Conservation (phyloP, 2,113 vertebrate genomes). For the Triplophysa tibetana region DNA sequence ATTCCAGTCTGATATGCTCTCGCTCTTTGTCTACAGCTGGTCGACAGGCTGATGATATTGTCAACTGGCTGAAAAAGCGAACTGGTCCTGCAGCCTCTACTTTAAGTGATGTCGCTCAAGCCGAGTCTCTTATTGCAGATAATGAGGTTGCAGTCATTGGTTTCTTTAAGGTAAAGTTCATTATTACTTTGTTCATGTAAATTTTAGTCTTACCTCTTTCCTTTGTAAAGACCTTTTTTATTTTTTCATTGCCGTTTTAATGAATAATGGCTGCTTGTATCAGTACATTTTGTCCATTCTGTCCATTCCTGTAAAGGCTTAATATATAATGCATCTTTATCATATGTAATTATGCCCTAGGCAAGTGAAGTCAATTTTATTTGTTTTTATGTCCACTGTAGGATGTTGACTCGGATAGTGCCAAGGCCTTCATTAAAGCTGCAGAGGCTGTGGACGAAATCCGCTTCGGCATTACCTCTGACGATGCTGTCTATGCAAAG, state of each 20-base stretch:
- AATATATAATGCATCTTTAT: too few species aligned
- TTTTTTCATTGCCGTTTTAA: not conserved
- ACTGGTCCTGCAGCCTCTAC: constrained; percentile 85
- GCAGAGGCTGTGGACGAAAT: constrained; percentile 90
- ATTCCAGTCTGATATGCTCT: not conserved
- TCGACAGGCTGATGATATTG: constrained; percentile 90
- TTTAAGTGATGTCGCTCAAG: constrained; percentile 71
- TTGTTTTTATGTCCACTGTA: constrained; percentile 55
- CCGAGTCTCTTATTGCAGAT: constrained; percentile 81
- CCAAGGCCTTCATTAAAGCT: constrained; percentile 84
- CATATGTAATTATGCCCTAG: not conserved
- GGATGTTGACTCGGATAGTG: constrained; percentile 78
- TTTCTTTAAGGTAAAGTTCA: constrained; percentile 88
- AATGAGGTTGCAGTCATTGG: constrained; percentile 90
- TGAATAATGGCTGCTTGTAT: too few species aligned
- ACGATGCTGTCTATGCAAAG: constrained; percentile 78
- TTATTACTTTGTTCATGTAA: not conserved
- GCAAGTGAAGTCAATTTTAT: too few species aligned
- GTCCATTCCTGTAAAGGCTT: too few species aligned
- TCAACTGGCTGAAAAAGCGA: constrained; percentile 95
- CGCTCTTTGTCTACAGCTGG: constrained; percentile 76
- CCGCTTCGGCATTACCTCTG: constrained; percentile 86
- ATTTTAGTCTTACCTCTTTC: not conserved
- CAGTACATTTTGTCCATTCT: too few species aligned
- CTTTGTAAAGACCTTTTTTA: not conserved